Evolutionary conservation across 2,797 vertebrate genomes (phyloP), one percentile per base, ranked within the genome.

Genomic region (Basileuterus tristriatus): DNA sequence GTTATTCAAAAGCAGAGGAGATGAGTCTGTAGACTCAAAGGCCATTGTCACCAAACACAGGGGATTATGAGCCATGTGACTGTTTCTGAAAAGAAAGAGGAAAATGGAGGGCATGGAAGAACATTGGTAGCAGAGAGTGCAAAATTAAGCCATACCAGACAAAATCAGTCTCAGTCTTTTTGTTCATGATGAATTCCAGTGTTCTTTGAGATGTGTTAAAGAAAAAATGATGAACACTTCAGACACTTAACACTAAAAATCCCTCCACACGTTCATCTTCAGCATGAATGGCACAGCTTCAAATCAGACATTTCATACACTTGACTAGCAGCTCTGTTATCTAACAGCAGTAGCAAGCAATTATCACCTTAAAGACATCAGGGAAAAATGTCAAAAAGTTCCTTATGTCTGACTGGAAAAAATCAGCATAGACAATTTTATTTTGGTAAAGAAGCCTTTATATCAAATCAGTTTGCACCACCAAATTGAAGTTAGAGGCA

Each of bases 71-170:
- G 14, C 12, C 27, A 7, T 15, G 11, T 32, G 18, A 19, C 9
- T 67, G 1, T 34, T 76, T 55, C 32, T 49, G 41, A 58, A 58
- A 29, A 18, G 30, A 71, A 63, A 32, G 18, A 67, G 21, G 24
- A 39, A 87, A 60, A 6, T 9, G 11, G 18, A 56, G 8, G 13
- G 2, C 21, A 8, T 32, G 13, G 37, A 80, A 55, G 19, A 86
- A 24, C 11, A 6, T 0, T 23, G 12, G 19, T 8, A 84, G 5
- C 24, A 32, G 1, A 12, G 16, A 34, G 24, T 15, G 12, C 1
- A 59, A 93, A 77, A 44, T 67, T 26, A 90, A 67, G 26, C 5
- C 24, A 17, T 56, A 56, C 4, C 8, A 18, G 46, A 41, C 46
- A 70, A 87, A 47, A 49, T 1, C 4, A 29, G 18, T n/a, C 46